phyloP scores from a whole-genome alignment of 2,888 invertebrate genomes.

The Pseudeuparius sepicola region DNA sequence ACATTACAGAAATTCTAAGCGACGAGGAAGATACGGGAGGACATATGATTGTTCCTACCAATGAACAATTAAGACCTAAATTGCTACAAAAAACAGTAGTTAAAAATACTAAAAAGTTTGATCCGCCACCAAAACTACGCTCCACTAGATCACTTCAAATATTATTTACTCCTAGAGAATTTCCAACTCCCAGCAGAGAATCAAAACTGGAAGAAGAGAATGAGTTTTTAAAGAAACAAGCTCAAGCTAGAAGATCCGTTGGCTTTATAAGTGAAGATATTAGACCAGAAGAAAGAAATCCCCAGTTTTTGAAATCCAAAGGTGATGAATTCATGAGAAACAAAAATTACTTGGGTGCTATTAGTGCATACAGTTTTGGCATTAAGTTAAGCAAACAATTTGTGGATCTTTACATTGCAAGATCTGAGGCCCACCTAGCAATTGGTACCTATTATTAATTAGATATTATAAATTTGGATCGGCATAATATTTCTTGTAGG shows the following conservation, averaged over 20 bases:
- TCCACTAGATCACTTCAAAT: slow-evolving; percentile 50
- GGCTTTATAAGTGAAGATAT: slow-evolving; percentile 66
- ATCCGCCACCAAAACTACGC: slow-evolving; percentile 44
- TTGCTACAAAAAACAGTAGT: slow-evolving; percentile 10
- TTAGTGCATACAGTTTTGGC: slow-evolving; percentile 74
- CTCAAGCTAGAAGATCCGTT: slow-evolving; percentile 55
- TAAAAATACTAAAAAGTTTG: slow-evolving; percentile 16
- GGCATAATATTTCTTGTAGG: slow-evolving; percentile 32
- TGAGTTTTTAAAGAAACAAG: slow-evolving; percentile 72
- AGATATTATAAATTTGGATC: neutral
- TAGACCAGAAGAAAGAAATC: slow-evolving; percentile 71
- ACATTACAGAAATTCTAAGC: slow-evolving; percentile 6
- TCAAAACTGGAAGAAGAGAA: slow-evolving; percentile 61
- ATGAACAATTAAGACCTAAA: too few species aligned
- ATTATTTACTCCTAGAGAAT: slow-evolving; percentile 62
- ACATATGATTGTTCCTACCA: too few species aligned
- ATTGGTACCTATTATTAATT: slow-evolving; percentile 24
- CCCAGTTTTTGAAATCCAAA: slow-evolving; percentile 71
- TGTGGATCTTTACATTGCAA: slow-evolving; percentile 62
- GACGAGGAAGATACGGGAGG: too few species aligned
- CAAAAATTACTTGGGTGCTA: slow-evolving; percentile 67
- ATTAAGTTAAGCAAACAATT: slow-evolving; percentile 62
- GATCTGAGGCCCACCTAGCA: slow-evolving; percentile 72
- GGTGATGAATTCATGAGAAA: slow-evolving; percentile 67
- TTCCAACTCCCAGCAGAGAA: slow-evolving; percentile 75